Percentiles rank a stretch among this genome's conserved stretches.
Conservation (phyloP, 2,888 invertebrate genomes). For the Plutella xylostella region DNA sequence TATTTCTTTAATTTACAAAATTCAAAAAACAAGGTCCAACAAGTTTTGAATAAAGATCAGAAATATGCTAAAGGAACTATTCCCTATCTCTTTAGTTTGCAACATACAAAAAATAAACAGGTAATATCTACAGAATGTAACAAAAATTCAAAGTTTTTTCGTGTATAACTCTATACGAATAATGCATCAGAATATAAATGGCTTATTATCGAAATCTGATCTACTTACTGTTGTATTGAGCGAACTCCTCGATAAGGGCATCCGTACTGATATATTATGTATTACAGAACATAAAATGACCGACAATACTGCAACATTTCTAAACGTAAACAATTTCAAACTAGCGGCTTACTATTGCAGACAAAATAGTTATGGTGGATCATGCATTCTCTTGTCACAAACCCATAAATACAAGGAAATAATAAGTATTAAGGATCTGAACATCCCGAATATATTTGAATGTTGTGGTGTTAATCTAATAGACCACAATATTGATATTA, state of each 20-base stretch:
- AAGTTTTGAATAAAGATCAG: too few species aligned
- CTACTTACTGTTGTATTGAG: background rate
- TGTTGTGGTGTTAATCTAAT: background rate
- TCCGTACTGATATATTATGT: background rate
- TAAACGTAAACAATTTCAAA: background rate
- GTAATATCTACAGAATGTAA: too few species aligned
- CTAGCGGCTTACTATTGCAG: background rate
- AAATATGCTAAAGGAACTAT: too few species aligned
- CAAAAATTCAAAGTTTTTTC: too few species aligned
- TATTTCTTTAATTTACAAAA: too few species aligned
- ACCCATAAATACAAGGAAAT: background rate
- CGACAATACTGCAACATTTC: background rate
- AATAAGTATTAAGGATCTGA: background rate
- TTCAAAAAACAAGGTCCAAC: too few species aligned
- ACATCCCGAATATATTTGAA: background rate
- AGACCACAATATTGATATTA: constrained; percentile 7
- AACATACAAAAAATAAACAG: too few species aligned
- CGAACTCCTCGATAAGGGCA: background rate
- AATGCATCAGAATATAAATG: background rate
- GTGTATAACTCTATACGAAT: background rate
- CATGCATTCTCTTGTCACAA: background rate
- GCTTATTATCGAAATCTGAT: background rate
- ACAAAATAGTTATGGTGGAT: background rate
- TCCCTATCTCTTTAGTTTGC: too few species aligned
- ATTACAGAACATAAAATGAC: background rate